These are phyloP conservation scores for Hipposideros larvatus DNA, from an alignment of 2,797 vertebrate genomes.

Conservation along the genomic window DNA sequence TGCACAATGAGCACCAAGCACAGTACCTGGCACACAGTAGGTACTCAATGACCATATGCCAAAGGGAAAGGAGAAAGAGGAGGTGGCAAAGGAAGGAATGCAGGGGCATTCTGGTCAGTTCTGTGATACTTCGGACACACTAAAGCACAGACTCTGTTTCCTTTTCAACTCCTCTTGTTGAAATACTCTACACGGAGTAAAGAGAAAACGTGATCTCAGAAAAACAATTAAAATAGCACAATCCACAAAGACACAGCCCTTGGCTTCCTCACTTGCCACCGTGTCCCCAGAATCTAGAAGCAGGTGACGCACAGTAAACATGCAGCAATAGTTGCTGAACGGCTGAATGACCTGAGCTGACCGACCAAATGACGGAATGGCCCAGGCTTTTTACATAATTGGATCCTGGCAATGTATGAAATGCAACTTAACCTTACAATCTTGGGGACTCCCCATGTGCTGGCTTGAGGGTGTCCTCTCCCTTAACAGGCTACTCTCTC, in stretches of 20 bases:
- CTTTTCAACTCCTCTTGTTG: neutral
- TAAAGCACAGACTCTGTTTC: neutral
- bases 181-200: fast-evolving
- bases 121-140: neutral
- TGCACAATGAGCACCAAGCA: neutral
- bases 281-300: neutral
- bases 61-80: neutral
- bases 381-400: fast-evolving
- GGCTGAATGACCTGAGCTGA: fast-evolving
- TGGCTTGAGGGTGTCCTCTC: neutral
- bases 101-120: neutral
- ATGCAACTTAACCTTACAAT: fast-evolving
- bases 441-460: fast-evolving
- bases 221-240: neutral
- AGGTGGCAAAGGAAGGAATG: fast-evolving
- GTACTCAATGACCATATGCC: neutral
- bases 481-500: neutral
- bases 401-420: fast-evolving
- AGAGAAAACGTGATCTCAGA: neutral
- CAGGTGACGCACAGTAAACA: fast-evolving
- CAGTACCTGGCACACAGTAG: neutral
- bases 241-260: fast-evolving
- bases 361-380: fast-evolving
- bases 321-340: fast-evolving
- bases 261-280: neutral